Conservation (phyloP, 1,140 invertebrate genomes). For the Magallana ariakensis region DNA sequence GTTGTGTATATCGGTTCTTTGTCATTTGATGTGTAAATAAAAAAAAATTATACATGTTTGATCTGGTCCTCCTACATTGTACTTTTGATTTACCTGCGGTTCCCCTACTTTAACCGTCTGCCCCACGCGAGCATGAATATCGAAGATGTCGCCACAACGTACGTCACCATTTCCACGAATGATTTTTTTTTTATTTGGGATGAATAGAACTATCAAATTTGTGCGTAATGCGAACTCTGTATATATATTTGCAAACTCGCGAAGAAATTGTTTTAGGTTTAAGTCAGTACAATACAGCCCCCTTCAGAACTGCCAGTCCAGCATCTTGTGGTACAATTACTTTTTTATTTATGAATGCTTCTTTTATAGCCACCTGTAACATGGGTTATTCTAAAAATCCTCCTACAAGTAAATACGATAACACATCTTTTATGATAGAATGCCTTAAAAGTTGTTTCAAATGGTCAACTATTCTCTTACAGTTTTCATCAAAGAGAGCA, state of each 20-base stretch:
- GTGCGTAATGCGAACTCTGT: conserved; percentile 4
- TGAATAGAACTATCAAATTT: conserved; percentile 3
- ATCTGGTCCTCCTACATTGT: neutral
- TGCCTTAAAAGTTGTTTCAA: neutral
- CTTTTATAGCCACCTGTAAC: conserved; percentile 7
- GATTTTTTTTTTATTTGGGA: too few species aligned
- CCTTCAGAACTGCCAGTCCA: conserved; percentile 39
- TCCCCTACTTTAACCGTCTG: conserved; percentile 20
- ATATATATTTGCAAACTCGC: conserved; percentile 47
- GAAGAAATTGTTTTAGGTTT: conserved; percentile 38
- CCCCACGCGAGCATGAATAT: conserved; percentile 12
- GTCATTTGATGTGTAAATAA: neutral
- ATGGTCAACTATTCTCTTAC: neutral
- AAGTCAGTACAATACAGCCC: conserved; percentile 45
- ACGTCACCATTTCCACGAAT: neutral
- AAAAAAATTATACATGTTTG: neutral
- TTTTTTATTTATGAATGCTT: conserved; percentile 24
- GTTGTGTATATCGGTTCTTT: conserved; percentile 19
- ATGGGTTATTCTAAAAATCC: conserved; percentile 41
- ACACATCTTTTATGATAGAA: neutral
- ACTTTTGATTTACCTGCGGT: neutral
- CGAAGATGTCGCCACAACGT: conserved; percentile 18
- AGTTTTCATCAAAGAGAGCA: conserved; percentile 36
- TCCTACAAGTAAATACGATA: conserved; percentile 39
- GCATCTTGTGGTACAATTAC: too few species aligned